These are phyloP conservation scores for Pseudolaguvia tuberculata DNA, from an alignment of 2,113 vertebrate species.

Conservation along the genomic window DNA sequence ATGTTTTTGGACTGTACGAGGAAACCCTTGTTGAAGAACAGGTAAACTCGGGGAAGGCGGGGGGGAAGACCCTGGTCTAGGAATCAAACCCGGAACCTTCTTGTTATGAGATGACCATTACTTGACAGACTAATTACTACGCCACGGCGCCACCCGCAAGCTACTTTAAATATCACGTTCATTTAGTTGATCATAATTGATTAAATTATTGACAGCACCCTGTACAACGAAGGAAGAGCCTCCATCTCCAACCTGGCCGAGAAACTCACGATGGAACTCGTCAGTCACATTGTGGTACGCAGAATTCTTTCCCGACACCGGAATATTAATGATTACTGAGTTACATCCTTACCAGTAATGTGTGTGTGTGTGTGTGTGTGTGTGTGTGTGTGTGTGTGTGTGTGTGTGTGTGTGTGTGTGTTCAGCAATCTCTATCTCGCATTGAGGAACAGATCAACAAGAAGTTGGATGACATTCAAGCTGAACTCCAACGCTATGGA, in stretches of 20 bases:
- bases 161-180: no score
- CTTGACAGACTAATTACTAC: no score
- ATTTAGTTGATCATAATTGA: background rate
- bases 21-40: no score
- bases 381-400: background rate
- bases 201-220: constrained; percentile 45
- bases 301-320: background rate
- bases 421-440: constrained; percentile 64
- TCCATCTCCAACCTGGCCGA: constrained; percentile 67
- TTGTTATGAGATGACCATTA: no score
- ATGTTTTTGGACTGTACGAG: no score
- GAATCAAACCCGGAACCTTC: no score
- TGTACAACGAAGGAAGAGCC: constrained; percentile 59
- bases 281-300: constrained; percentile 66
- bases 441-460: constrained; percentile 65
- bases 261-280: constrained; percentile 68
- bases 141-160: no score
- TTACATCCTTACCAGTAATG: background rate
- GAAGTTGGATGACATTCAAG: constrained; percentile 57
- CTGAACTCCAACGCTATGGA: constrained; percentile 63
- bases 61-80: no score
- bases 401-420: background rate
- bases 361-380: background rate
- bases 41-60: no score
- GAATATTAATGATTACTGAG: background rate